Percentiles rank a stretch among this genome's conserved stretches.
Evolutionary conservation across 2,113 vertebrate species (phyloP).

Genomic region (Charadrius vociferus): DNA sequence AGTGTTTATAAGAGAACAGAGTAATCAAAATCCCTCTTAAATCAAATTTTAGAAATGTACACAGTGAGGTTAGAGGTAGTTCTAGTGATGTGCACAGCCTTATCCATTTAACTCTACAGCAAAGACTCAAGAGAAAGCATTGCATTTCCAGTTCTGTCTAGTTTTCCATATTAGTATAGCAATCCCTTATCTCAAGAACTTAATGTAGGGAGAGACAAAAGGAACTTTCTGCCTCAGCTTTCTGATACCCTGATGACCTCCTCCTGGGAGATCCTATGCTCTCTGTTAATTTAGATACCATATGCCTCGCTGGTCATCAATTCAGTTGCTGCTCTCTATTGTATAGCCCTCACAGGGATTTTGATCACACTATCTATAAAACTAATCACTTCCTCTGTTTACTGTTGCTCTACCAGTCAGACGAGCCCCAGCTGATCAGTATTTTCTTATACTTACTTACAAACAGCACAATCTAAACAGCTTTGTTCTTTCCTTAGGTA

Average conservation of each 20-base stretch:
- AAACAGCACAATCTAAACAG: background rate
- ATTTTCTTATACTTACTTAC: background rate
- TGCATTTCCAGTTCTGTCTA: background rate
- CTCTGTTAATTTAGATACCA: constrained; percentile 46
- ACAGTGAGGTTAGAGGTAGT: background rate
- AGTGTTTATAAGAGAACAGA: constrained; percentile 18
- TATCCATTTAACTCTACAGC: background rate
- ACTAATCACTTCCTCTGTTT: background rate
- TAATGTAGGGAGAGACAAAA: constrained; percentile 7
- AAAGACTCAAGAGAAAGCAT: background rate
- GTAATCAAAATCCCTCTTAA: constrained; percentile 36
- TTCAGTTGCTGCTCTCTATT: background rate
- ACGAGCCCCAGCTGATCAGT: background rate
- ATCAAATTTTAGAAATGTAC: constrained; percentile 3
- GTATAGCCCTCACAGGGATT: background rate
- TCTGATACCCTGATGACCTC: constrained; percentile 19
- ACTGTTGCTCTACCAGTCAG: background rate
- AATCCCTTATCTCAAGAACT: constrained; percentile 23
- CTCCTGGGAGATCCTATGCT: background rate
- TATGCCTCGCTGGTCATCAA: constrained; percentile 26
- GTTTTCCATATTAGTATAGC: background rate
- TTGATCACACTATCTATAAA: constrained; percentile 10
- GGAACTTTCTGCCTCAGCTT: constrained; percentile 8
- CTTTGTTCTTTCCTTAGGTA: background rate
- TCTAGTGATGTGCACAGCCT: background rate